A percentile compares a stretch with the other conserved stretches of the same genome.
These are phyloP conservation scores for Littorina saxatilis DNA, from an alignment of 1,140 invertebrate genomes.

Conservation along the genomic window DNA sequence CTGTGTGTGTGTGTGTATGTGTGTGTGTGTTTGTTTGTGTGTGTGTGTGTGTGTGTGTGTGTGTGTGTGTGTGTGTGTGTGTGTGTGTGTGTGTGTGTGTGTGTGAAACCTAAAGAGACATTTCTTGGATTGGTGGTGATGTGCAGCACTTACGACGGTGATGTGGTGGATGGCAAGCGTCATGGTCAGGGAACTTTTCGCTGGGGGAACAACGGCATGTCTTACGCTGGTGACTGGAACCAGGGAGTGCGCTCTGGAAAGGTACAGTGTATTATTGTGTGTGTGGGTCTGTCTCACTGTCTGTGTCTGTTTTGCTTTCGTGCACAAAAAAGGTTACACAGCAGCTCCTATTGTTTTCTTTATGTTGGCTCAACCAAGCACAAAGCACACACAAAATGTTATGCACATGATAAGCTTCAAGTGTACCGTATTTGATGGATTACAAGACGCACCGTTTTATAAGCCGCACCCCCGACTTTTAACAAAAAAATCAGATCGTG, in stretches of 20 bases:
- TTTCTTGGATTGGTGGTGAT: not conserved
- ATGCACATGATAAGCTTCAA: not conserved
- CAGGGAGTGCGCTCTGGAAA: constrained; percentile 73
- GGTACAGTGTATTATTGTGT: constrained; percentile 61
- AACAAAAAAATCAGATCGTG: no score
- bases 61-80: not conserved
- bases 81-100: not conserved
- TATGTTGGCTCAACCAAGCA: no score
- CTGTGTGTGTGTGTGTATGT: no score
- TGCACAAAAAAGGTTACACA: no score
- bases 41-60: not conserved
- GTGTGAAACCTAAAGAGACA: no score
- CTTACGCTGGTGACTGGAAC: constrained; percentile 74
- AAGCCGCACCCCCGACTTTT: no score
- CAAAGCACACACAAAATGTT: not conserved
- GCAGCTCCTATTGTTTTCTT: no score
- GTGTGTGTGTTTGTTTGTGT: no score
- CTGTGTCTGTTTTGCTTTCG: no score
- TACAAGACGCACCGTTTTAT: no score
- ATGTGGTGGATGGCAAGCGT: constrained; percentile 72
- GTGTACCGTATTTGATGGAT: no score
- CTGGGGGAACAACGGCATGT: constrained; percentile 59
- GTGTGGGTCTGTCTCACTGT: no score
- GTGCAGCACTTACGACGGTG: constrained; percentile 72
- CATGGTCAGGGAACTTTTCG: constrained; percentile 73